Conservation (phyloP, 1,140 invertebrate genomes). For the Drosophila watanabei region DNA sequence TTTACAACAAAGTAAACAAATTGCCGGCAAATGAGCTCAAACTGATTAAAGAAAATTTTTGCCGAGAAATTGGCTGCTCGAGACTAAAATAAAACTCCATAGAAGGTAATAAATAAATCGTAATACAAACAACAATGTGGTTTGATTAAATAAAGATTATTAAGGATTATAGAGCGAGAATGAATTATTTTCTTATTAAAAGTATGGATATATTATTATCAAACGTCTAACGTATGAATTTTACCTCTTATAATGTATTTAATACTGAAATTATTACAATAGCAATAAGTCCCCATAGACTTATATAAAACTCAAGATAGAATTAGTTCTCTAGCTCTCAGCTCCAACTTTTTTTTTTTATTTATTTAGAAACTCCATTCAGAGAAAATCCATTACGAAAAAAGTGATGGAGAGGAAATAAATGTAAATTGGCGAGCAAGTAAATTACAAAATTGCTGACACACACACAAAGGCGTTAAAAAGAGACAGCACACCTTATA, state of each 20-base stretch:
- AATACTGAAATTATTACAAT: neutral
- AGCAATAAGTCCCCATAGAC: neutral
- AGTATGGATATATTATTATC: neutral
- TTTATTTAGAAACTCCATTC: slow-evolving; percentile 21
- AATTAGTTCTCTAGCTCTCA: neutral
- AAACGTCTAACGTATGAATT: neutral
- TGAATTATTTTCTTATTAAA: neutral
- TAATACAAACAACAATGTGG: too few relatives aligned
- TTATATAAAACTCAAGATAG: slow-evolving; percentile 2
- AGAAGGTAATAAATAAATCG: neutral
- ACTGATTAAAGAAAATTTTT: slow-evolving; percentile 6
- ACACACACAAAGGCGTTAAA: slow-evolving; percentile 35
- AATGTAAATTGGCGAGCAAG: slow-evolving; percentile 62
- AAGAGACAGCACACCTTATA: slow-evolving; percentile 12
- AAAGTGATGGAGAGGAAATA: slow-evolving; percentile 18
- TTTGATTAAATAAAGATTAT: neutral
- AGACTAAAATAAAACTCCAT: neutral
- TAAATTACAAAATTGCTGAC: slow-evolving; percentile 76
- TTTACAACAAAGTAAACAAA: slow-evolving; percentile 20
- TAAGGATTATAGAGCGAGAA: neutral
- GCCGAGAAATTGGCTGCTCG: neutral
- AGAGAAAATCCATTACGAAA: slow-evolving; percentile 26
- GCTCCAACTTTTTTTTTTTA: neutral
- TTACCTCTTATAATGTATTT: neutral
- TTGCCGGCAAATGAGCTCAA: slow-evolving; percentile 10